Evolutionary conservation across 2,797 vertebrate species (phyloP), one percentile per base, ranked within the genome.

Genomic region (Acridotheres tristis): DNA sequence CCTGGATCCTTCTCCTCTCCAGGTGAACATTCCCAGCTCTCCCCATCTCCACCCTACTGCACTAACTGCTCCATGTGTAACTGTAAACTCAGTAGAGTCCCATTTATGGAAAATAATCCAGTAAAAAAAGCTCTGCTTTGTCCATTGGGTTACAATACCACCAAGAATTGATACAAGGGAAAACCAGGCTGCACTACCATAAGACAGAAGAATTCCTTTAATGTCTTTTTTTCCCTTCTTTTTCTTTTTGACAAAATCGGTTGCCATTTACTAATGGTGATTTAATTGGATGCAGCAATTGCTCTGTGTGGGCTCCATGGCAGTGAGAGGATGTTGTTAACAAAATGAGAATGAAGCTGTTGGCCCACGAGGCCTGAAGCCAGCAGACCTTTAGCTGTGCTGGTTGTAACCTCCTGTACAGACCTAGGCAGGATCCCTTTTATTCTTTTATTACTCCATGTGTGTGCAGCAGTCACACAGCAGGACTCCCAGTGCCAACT

Each of bases 401-500:
- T 30, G 47, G 29, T 3, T 32, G 82, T 34, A 57, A 59, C 79
- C 88, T 78, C 17, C 77, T 59, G 45, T 2, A 38, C 27, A 72
- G 76, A 48, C 3, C 29, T 13, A 11, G 34, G 55, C n/a, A 84
- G 79, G 62, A 45, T 36, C 51, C 42, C 36, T 86, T 89, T 84
- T 43, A 84, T 61, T 88, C 76, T 66, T 77, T 85, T 13, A 81
- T 79, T 83, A 11, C 36, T 79, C 69, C 80, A 47, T 4, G 38
- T 43, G 63, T 54, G 82, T 74, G 67, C 82, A 82, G 76, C 43
- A 71, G 47, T 48, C 71, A 32, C 88, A 42, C 87, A 63, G 74
- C 2, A 63, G 62, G 85, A 42, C 66, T 86, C 51, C 45, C 71
- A 78, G 82, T 22, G 59, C 78, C 91, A 78, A 29, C 50, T 68